Base-by-base conservation (phyloP, 2,888 invertebrate species). In the Bhutanitis thaidina region DNA sequence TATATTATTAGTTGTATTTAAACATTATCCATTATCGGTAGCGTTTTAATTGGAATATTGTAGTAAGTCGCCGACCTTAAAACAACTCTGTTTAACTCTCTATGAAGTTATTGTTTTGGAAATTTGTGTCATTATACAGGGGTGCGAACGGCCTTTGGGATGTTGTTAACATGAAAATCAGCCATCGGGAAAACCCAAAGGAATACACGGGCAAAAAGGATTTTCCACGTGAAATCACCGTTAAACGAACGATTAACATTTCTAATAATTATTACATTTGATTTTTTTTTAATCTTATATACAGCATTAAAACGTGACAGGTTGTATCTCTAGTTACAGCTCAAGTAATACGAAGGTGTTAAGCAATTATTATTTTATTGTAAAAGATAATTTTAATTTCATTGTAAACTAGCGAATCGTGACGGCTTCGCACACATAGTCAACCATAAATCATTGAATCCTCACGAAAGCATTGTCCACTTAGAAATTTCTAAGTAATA, bases 101-200 rank as follows among this genome's bases (percentile, higher is more conserved):
- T 64, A 67, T 65, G 64, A 69, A 71, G 62, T 72, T 68, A 78
- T 72, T 73, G 74, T 78, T 76, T 77, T 73, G 77, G 80, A 81
- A 82, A 76, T 75, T 67, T 61, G 56, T 71, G 74, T 76, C 71
- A 63, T 64, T 66, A 69, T 67, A 70, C 67, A 59, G 56, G 65
- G 67, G 68, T 61, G 68, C 60, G 52, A 55, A 54, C 52, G 57
- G 61, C 62, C 62, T 64, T 65, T 64, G 64, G 62, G 67, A 63
- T 72, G 71, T 76, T 62, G 68, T 65, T 71, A 70, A 71, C 63
- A 71, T 69, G 74, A 71, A 77, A 81, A 66, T 72, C 74, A 77
- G 64, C 76, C 82, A 76, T 77, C 74, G 73, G 76, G 78, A 75
- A 79, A 77, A 74, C 69, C 73, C 71, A 57, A 64, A 70, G 76